Evolutionary conservation across 2,888 invertebrate genomes (phyloP).

Genomic region (Lordiphosa fenestrarum): DNA sequence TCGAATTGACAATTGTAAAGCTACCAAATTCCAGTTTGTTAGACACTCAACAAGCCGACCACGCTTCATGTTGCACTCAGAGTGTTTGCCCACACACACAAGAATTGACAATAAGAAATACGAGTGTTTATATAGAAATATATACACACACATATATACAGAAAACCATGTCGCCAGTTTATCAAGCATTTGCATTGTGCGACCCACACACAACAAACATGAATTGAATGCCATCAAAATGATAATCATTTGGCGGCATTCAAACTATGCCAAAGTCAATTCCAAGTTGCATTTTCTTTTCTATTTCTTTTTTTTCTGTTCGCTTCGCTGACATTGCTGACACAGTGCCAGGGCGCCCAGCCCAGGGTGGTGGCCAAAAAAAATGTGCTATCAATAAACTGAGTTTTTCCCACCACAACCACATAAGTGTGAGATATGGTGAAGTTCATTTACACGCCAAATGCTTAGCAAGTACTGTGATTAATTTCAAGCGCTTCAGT

Average conservation of each 20-base stretch:
- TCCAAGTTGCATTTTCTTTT: constrained; percentile 16
- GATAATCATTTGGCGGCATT: constrained; percentile 44
- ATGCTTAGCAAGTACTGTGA: constrained; percentile 59
- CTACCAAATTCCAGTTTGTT: constrained; percentile 53
- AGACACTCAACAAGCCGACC: constrained; percentile 53
- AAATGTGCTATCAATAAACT: constrained; percentile 57
- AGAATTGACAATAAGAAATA: constrained; percentile 18
- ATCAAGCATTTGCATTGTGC: constrained; percentile 35
- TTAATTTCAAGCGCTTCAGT: constrained; percentile 49
- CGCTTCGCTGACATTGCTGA: constrained; percentile 65
- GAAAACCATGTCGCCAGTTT: constrained; percentile 61
- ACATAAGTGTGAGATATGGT: constrained; percentile 9
- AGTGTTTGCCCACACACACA: constrained; percentile 38
- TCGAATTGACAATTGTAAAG: constrained; percentile 13
- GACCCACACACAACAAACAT: constrained; percentile 20
- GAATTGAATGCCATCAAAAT: constrained; percentile 32
- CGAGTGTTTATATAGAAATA: constrained; percentile 11
- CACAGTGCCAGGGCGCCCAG: constrained; percentile 55
- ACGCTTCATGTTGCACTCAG: constrained; percentile 7
- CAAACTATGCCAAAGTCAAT: constrained; percentile 68
- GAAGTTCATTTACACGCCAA: constrained; percentile 70
- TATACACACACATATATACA: constrained; percentile 2
- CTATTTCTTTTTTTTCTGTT: constrained; percentile 17
- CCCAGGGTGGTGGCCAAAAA: constrained; percentile 26
- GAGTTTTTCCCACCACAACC: constrained; percentile 58